Conservation (phyloP, 2,113 vertebrate species). For the Toxotes jaculatrix region DNA sequence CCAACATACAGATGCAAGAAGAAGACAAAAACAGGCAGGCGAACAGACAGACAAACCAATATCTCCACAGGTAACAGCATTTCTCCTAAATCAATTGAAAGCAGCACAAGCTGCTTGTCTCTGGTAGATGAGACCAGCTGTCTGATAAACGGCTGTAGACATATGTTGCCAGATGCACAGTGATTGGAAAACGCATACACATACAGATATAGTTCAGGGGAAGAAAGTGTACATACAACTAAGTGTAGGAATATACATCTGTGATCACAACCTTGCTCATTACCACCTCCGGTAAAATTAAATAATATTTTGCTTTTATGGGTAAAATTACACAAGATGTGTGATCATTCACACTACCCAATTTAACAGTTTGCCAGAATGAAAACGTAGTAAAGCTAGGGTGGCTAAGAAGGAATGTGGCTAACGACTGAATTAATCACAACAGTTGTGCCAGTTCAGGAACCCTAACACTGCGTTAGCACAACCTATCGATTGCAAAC, state of each 20-base stretch:
- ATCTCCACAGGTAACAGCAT: conserved; percentile 56
- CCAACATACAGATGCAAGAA: conserved; percentile 47
- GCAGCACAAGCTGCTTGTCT: conserved; percentile 49
- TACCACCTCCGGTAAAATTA: conserved; percentile 57
- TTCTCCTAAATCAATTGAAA: conserved; percentile 67
- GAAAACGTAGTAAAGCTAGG: conserved; percentile 50
- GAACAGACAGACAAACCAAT: conserved; percentile 46
- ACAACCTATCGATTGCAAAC: conserved; percentile 65
- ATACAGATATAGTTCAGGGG: conserved; percentile 17
- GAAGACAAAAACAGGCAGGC: conserved; percentile 48
- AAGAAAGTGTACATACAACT: conserved; percentile 26
- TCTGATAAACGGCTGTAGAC: conserved; percentile 53
- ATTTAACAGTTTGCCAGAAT: conserved; percentile 39
- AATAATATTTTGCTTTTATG: conserved; percentile 42
- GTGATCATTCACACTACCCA: conserved; percentile 45
- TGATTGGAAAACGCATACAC: conserved; percentile 40
- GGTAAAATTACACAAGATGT: conserved; percentile 51
- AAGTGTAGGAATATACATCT: conserved; percentile 20
- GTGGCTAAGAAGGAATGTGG: conserved; percentile 26
- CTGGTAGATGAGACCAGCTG: conserved; percentile 56
- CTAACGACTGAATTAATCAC: conserved; percentile 69
- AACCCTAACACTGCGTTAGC: conserved; percentile 59
- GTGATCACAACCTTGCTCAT: conserved; percentile 46
- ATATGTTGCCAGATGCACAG: conserved; percentile 54
- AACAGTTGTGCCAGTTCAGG: conserved; percentile 49